phyloP scores from a whole-genome alignment of 2,888 invertebrate species.

The Nymphalis polychloros region DNA sequence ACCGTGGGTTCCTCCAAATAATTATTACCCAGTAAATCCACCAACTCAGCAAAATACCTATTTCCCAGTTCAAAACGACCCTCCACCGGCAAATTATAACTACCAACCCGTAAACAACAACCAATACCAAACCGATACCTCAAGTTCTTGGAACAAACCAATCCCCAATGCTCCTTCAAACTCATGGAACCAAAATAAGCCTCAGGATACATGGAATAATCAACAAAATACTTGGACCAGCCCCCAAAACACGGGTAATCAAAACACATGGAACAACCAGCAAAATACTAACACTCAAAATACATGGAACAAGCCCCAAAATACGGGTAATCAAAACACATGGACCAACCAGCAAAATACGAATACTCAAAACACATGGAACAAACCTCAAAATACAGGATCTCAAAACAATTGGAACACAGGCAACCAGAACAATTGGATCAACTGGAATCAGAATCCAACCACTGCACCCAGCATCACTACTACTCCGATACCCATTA shows the following conservation, averaged over 20 bases:
- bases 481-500: conserved; percentile 66
- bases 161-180: conserved; percentile 31
- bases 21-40: conserved; percentile 9
- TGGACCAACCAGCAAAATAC: conserved; percentile 39
- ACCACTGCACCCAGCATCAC: conserved; percentile 49
- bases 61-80: conserved; percentile 43
- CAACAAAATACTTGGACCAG: conserved; percentile 40
- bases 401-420: conserved; percentile 33
- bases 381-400: conserved; percentile 24
- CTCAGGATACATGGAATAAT: conserved; percentile 41
- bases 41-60: conserved; percentile 45
- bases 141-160: conserved; percentile 27
- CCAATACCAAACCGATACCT: not conserved
- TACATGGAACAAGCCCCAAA: conserved; percentile 31
- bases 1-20: conserved; percentile 17
- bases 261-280: conserved; percentile 39
- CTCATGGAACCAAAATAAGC: conserved; percentile 28
- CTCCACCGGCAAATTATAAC: conserved; percentile 43
- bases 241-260: conserved; percentile 36
- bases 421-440: conserved; percentile 30
- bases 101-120: conserved; percentile 2
- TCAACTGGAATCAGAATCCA: conserved; percentile 34
- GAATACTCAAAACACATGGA: conserved; percentile 10
- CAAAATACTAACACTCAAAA: conserved; percentile 34
- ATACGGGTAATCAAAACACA: conserved; percentile 6